Evolutionary conservation across 2,113 vertebrate genomes (phyloP), one percentile per base, ranked within the genome.

Genomic region (Galemys pyrenaicus): DNA sequence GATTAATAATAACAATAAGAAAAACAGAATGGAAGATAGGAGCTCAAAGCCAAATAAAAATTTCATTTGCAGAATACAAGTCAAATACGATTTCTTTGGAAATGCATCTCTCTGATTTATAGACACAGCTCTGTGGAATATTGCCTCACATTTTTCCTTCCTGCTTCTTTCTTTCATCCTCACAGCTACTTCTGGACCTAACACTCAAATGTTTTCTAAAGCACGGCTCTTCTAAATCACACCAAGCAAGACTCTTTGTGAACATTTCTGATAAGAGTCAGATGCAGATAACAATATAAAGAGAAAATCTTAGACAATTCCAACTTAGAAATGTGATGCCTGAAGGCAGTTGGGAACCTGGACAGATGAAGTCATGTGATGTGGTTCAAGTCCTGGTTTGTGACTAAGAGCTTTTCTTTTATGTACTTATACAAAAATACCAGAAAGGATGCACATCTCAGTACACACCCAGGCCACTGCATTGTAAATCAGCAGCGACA

Each of bases 1-100:
- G 87, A 96, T 97, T 97, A 97, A 97, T 88, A 96, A 93, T 90
- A 97, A 96, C 78, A 97, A 93, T 96, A 97, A 97, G 82, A 91
- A 94, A 95, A 37, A 84, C 6, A 89, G 91, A 95, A 91, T 41
- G 26, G 74, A 92, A 91, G 81, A 91, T 4, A 15, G 65, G 65
- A 51, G 39, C 81, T 75, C 94, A 95, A 85, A 96, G 86, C 65
- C 77, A 93, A 96, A 93, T 85, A 92, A 95, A 96, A 97, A 89
- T 94, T 97, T 89, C 92, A 95, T 97, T 96, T 96, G 92, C 82
- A 91, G 80, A 73, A 54, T 62, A 89, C 51, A 94, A 96, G 81
- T 91, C 91, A 95, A 89, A 83, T 65, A 39, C 35, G 60, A 96
- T 95, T 94, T 87, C 89, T 87, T 82, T 90, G 75, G 80, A 84